Evolutionary conservation across 2,113 vertebrate genomes (phyloP).

Genomic region (Eubucco bourcierii): DNA sequence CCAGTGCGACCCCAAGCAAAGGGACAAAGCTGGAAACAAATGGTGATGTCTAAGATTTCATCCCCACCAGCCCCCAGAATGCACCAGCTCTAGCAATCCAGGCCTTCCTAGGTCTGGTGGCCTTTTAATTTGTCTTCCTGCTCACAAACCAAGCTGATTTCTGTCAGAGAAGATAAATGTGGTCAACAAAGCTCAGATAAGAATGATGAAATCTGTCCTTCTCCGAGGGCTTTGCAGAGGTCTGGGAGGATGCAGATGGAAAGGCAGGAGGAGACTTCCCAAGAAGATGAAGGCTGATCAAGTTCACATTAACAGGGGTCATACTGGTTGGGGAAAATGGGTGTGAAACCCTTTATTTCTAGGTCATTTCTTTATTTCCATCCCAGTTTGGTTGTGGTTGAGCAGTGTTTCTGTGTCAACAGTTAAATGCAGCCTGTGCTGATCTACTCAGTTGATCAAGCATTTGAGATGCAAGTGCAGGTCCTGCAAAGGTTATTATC

Average conservation of each 20-base stretch:
- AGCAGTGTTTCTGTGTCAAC: background rate
- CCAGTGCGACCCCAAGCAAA: accelerated
- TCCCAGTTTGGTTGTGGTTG: accelerated
- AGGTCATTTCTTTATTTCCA: background rate
- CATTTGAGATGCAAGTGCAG: background rate
- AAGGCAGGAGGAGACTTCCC: background rate
- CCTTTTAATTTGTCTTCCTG: background rate
- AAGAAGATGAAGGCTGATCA: background rate
- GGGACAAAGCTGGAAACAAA: background rate
- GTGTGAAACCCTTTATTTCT: background rate
- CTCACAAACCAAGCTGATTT: background rate
- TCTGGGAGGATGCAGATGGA: background rate
- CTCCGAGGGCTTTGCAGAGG: background rate
- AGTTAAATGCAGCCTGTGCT: background rate
- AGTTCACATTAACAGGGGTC: background rate
- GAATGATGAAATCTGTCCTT: slow-evolving; percentile 14
- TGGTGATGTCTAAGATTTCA: background rate
- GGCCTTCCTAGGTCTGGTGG: background rate
- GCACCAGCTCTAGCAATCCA: background rate
- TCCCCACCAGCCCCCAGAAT: background rate
- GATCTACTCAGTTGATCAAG: accelerated
- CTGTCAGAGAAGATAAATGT: slow-evolving; percentile 38
- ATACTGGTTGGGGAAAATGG: background rate
- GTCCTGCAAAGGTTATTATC: background rate
- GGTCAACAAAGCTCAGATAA: background rate